These are phyloP conservation scores for Apostichopus japonicus DNA, from an alignment of 35 echinoderm and acorn worm species.

Conservation along the genomic window DNA sequence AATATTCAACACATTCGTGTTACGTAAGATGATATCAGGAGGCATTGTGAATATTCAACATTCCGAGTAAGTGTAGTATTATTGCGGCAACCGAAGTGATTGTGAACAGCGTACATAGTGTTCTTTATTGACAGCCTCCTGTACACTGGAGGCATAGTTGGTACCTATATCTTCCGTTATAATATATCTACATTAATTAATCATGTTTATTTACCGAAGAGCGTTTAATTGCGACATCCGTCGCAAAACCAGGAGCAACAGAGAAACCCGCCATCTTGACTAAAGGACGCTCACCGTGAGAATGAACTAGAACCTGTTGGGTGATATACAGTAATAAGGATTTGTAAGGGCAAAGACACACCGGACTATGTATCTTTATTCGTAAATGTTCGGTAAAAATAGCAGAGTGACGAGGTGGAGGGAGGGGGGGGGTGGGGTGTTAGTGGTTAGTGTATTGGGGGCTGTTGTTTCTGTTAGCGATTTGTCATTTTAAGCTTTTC, in stretches of 20 bases:
- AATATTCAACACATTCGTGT: no score
- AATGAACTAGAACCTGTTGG: background rate
- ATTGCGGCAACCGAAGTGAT: background rate
- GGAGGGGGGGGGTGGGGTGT: no score
- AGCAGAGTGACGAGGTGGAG: no score
- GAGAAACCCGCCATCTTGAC: slow-evolving; percentile 10
- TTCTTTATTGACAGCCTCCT: background rate
- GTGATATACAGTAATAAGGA: background rate
- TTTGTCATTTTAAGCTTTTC: no score
- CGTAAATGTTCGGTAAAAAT: no score
- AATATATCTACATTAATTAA: background rate
- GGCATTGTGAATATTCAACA: no score
- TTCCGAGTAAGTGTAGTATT: background rate
- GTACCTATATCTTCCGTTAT: background rate
- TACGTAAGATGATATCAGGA: no score
- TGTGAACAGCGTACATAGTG: background rate
- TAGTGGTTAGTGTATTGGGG: no score
- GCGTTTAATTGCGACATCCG: background rate
- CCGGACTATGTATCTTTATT: no score
- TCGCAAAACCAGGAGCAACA: background rate
- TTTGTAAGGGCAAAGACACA: no score
- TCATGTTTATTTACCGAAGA: background rate
- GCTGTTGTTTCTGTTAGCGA: no score
- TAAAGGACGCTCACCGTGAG: background rate
- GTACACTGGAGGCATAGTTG: background rate